A percentile compares a stretch with the other conserved stretches of the same genome.
Evolutionary conservation across 2,888 invertebrate genomes (phyloP).

Genomic region (Amphipoea oculea): DNA sequence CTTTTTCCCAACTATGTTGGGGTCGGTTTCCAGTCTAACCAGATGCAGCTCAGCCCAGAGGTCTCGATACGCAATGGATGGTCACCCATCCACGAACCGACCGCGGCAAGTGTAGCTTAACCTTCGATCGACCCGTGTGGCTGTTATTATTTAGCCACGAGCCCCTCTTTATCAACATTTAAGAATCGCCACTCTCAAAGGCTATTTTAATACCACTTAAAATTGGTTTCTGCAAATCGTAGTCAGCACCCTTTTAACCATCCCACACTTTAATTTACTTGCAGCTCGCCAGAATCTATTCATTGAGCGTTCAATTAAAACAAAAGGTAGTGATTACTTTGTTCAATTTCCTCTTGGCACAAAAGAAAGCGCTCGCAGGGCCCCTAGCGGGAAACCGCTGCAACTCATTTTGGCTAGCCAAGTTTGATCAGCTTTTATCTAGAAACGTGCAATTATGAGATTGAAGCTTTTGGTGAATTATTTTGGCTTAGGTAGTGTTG

Average conservation of each 20-base stretch:
- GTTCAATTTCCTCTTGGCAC: conserved; percentile 62
- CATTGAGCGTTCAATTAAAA: conserved; percentile 66
- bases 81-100: background rate
- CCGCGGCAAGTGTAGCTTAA: background rate
- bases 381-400: conserved; percentile 43
- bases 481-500: background rate
- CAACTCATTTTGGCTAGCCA: conserved; percentile 46
- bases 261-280: conserved; percentile 59
- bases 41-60: too few relatives aligned
- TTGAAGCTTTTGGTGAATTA: conserved; percentile 26
- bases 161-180: background rate
- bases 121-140: background rate
- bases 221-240: conserved; percentile 15
- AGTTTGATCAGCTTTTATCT: conserved; percentile 58
- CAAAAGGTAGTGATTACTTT: conserved; percentile 67
- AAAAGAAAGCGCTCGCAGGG: conserved; percentile 61
- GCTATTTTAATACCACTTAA: conserved; percentile 3
- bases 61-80: background rate
- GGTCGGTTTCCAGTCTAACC: too few relatives aligned
- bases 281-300: conserved; percentile 57
- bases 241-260: conserved; percentile 43
- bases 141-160: too few relatives aligned
- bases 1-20: too few relatives aligned
- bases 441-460: conserved; percentile 41
- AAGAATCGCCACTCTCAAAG: background rate